A percentile compares a stretch with the other conserved stretches of the same genome.
phyloP scores from a whole-genome alignment of 2,797 vertebrate genomes.

The Hephaestus fuliginosus region DNA sequence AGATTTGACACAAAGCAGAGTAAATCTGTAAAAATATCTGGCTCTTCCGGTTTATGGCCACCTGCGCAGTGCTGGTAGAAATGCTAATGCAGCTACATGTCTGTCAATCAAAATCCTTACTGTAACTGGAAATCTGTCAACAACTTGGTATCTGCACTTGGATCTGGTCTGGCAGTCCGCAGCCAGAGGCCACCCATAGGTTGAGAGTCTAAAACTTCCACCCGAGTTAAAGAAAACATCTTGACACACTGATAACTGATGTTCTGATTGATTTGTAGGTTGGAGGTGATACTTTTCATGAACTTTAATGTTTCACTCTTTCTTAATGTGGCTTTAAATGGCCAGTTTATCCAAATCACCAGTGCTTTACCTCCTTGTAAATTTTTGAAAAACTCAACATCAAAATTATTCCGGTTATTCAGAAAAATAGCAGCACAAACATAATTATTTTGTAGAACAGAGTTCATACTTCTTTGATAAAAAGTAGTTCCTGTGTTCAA shows the following conservation, averaged over 20 bases:
- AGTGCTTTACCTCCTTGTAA: too few species aligned
- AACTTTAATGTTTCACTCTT: neutral
- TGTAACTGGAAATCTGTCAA: conserved; percentile 51
- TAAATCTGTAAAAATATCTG: conserved; percentile 70
- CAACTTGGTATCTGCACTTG: conserved; percentile 41
- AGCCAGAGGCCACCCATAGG: conserved; percentile 48
- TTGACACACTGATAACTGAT: neutral
- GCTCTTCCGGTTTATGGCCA: conserved; percentile 62
- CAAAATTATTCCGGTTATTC: neutral
- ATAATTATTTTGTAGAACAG: neutral
- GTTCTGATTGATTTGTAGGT: neutral
- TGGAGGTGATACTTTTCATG: neutral
- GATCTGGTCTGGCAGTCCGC: conserved; percentile 55
- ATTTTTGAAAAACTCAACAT: too few species aligned
- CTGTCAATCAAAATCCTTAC: conserved; percentile 58
- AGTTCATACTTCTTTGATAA: neutral
- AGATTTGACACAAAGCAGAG: conserved; percentile 51
- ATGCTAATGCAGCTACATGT: neutral
- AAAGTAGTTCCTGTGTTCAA: neutral
- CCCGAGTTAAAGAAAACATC: neutral
- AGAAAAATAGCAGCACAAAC: neutral
- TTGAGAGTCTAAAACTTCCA: conserved; percentile 1
- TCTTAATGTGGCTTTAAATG: neutral
- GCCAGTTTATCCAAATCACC: neutral
- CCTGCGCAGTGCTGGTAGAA: conserved; percentile 1